Evolutionary conservation across 2,113 vertebrate genomes (phyloP).

Genomic region (Dasyurus viverrinus): DNA sequence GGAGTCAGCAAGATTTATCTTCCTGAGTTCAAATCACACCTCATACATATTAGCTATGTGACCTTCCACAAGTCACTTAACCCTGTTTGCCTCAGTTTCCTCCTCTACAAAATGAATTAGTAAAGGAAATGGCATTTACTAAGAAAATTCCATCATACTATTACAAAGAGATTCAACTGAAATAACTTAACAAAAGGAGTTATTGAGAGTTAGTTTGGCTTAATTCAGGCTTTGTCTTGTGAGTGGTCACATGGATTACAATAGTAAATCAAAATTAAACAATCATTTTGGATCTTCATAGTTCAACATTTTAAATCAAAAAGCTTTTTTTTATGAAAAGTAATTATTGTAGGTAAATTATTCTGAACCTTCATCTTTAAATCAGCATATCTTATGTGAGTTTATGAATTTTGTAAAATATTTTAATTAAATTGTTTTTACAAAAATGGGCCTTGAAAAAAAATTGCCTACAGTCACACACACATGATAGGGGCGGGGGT

Average conservation of each 20-base stretch:
- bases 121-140: background rate
- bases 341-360: background rate
- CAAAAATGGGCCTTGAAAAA: too few relatives aligned
- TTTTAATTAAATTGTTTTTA: too few relatives aligned
- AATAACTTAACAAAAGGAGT: background rate
- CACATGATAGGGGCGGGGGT: too few relatives aligned
- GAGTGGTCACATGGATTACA: background rate
- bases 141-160: background rate
- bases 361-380: background rate
- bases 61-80: background rate
- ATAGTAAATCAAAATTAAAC: background rate
- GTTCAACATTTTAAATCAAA: background rate
- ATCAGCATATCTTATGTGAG: background rate
- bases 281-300: background rate
- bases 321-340: background rate
- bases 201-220: background rate
- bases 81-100: background rate
- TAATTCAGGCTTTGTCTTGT: background rate
- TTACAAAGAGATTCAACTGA: background rate
- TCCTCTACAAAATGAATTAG: background rate
- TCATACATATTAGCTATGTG: background rate
- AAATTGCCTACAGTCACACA: too few relatives aligned
- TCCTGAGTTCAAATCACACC: background rate
- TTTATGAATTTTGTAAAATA: too few relatives aligned
- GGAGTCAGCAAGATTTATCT: background rate